Percentiles rank a stretch among this genome's conserved stretches.
Conservation (phyloP, 2,888 invertebrate species). For the Apamea sordens region DNA sequence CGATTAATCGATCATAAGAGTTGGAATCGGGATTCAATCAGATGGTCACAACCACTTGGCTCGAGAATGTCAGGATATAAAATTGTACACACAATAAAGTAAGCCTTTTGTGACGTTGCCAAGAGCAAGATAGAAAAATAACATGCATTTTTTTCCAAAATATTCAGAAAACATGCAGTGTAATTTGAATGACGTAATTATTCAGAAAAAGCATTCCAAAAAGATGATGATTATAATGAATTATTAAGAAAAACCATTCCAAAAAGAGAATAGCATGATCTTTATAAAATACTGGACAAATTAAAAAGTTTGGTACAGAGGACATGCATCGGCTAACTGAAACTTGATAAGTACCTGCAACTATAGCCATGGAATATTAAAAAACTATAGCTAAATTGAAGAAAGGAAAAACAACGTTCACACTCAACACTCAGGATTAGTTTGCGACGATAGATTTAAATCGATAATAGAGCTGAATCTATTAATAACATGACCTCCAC, state of each 20-base stretch:
- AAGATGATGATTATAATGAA: not conserved
- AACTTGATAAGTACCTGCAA: not conserved
- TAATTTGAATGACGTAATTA: not conserved
- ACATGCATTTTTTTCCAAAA: not conserved
- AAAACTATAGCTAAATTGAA: not conserved
- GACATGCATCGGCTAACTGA: not conserved
- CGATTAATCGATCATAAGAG: not conserved
- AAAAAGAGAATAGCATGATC: not conserved
- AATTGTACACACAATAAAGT: slow-evolving; percentile 3
- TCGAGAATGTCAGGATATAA: slow-evolving; percentile 6
- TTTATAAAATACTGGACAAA: not conserved
- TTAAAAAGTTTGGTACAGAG: not conserved
- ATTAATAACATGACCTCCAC: not conserved
- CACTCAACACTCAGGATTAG: not conserved
- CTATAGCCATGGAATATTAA: not conserved
- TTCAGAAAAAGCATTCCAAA: not conserved
- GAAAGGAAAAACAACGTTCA: not conserved
- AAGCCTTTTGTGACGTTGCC: slow-evolving; percentile 4
- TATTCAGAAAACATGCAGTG: not conserved
- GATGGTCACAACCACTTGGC: not conserved
- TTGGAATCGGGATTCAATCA: slow-evolving; percentile 10
- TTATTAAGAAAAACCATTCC: not conserved
- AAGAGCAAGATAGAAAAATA: not conserved
- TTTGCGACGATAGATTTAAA: not conserved
- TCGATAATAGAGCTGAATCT: not conserved